Evolutionary conservation across 2,113 vertebrate species (phyloP).

Genomic region (Eurypyga helias): DNA sequence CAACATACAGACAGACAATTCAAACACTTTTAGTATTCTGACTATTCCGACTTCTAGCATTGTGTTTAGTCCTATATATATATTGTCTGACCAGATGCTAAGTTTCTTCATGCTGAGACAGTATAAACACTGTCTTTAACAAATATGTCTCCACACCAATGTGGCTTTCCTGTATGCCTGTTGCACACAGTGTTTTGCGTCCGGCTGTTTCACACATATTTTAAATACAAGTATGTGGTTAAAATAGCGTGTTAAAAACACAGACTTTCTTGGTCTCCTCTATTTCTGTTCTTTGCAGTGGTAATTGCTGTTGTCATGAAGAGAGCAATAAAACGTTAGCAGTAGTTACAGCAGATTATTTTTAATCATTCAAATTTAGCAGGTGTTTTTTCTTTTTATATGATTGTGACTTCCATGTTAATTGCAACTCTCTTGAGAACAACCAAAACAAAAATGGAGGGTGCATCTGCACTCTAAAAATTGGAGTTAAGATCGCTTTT

Average conservation of each 20-base stretch:
- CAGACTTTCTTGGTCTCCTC: neutral
- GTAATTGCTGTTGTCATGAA: neutral
- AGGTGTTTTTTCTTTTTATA: neutral
- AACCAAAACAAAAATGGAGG: neutral
- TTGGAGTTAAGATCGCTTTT: neutral
- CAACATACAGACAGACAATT: neutral
- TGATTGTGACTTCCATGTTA: neutral
- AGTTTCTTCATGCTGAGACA: neutral
- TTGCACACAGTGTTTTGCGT: neutral
- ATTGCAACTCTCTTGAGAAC: neutral
- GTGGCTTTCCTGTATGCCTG: neutral
- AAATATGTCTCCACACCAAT: accelerated
- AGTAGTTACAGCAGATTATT: neutral
- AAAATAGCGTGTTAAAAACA: neutral
- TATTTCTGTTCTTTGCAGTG: neutral
- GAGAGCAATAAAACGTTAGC: neutral
- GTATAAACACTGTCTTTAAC: neutral
- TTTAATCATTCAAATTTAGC: neutral
- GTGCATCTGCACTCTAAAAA: neutral
- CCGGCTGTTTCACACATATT: neutral
- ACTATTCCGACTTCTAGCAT: neutral
- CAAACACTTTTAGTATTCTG: neutral
- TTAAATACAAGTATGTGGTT: neutral
- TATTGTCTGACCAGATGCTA: neutral
- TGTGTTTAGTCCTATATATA: neutral